Conservation (phyloP, 2,888 invertebrate genomes). For the Eurytoma californica region DNA sequence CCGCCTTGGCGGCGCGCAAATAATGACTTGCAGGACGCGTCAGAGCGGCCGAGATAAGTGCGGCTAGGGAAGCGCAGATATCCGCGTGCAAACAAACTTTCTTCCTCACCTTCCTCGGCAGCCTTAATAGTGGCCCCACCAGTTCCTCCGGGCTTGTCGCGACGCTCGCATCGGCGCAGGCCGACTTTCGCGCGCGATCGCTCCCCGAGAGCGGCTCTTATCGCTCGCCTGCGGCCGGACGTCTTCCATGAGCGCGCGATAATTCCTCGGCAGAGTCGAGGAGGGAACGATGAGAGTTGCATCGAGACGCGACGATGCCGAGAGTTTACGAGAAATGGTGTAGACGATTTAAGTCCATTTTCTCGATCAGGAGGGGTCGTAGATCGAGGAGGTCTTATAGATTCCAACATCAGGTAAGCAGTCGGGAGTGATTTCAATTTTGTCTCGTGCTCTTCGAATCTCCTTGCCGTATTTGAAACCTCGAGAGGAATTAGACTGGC, state of each 20-base stretch:
- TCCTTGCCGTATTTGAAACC: no score
- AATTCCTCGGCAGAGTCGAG: not conserved
- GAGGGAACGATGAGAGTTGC: not conserved
- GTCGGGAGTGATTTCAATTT: no score
- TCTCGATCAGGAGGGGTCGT: not conserved
- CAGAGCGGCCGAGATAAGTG: slow-evolving; percentile 25
- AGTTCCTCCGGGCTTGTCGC: no score
- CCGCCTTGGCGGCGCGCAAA: slow-evolving; percentile 2
- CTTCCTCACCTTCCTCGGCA: not conserved
- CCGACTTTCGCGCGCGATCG: no score
- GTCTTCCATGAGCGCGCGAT: not conserved
- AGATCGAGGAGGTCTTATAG: not conserved
- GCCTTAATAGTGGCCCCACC: no score
- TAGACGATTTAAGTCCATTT: not conserved
- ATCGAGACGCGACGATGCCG: not conserved
- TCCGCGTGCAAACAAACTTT: slow-evolving; percentile 22
- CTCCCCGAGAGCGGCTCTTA: no score
- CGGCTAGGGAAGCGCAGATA: slow-evolving; percentile 23
- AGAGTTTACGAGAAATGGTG: not conserved
- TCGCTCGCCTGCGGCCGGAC: no score
- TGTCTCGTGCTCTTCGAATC: no score
- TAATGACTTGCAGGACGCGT: slow-evolving; percentile 39
- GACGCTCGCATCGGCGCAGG: no score
- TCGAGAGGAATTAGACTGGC: no score
- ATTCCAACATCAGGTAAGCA: slow-evolving; percentile 29